Base-by-base conservation (phyloP, 1,140 invertebrate species). In the Conus ventricosus region DNA sequence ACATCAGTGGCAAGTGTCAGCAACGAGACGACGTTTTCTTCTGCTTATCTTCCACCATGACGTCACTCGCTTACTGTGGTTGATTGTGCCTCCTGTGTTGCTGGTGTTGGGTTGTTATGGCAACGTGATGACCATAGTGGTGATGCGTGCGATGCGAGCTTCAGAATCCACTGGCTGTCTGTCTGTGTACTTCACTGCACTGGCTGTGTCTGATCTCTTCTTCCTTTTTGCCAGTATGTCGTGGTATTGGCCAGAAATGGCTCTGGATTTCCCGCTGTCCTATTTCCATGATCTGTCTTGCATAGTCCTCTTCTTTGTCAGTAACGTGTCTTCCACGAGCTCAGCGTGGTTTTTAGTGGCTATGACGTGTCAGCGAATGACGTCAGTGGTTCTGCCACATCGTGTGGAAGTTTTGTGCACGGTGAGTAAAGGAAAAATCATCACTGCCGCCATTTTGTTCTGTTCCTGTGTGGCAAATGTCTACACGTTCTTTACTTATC, bases 311-410 rank as follows among this genome's bases (percentile, higher is more conserved):
- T 85, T 81, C 11, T 92, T 88, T 84, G 25, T 89, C 13, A 76
- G 90, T 7, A 92, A 92, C 80, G 81, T 88, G 10, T 25, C 81
- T 0, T 55, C 87, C 8, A 85, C 91, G 39, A 76, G 75, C 15
- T 93, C 92, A 8, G 84, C 91, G 5, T 93, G 92, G 91, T 82
- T 90, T 0, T 76, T 93, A 15, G 92, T 92, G 20, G 87, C 89
- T 2, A 90, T 93, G 67, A 93, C 93, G 6, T 71, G 87, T n/a
- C 91, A 93, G 80, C 71, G 93, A 15, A 89, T 90, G 57, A 90
- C 91, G 20, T 90, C 88, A 23, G 91, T 91, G 8, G 92, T 90
- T 82, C 63, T 90, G 63, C 93, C 93, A 6, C 90, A 91, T 57
- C 89, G 89, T n/a, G 88, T 90, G 7, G 88, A 88, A 54, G 51